Evolutionary conservation across 2,888 invertebrate species (phyloP), one percentile per base, ranked within the genome.

Genomic region (Eupithecia dodoneata): DNA sequence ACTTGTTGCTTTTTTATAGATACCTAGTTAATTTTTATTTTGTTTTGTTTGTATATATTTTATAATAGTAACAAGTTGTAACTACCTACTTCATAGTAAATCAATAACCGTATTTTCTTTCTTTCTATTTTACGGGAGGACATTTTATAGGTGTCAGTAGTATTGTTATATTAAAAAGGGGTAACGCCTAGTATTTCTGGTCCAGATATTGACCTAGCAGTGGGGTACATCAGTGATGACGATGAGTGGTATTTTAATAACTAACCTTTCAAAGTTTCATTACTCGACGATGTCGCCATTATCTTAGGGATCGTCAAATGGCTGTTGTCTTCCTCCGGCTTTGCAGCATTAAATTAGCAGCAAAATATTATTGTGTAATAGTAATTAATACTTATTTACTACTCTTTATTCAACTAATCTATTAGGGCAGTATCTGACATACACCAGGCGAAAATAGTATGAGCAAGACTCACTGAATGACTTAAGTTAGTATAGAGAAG

Each of bases 221-320:
- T 15, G 1, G 52, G 59, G n/a, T 3, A 18, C 18, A 59, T 59
- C n/a, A 42, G 42, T 18, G 42, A 18, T 41, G 15, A 41, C 42
- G 10, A 15, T 41, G 66, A 3, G 15, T 2, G 66, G 6, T 55
- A 55, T 0, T 59, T 7, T 6, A 0, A 63, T 9, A 72, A 18
- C 77, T 87, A 92, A 96, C 97, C 97, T 91, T 97, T 97, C 41
- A 97, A 90, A 1, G 97, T 97, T 87, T 98, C 98, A 74, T 97
- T 96, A 88, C 97, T 97, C 13, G 97, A 97, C 0, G 97, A 97
- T 1, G 96, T 96, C 0, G 97, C 96, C 86, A 97, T 96, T 69
- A 97, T 96, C 91, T 97, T 97, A 0, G 97, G 97, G 82, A 97
- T 97, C 10, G 97, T 96, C 80, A 97, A 91, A 89, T 96, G 96